Conservation (phyloP, 92 coral and sea anemone species). For the Palythoa grandiflora region DNA sequence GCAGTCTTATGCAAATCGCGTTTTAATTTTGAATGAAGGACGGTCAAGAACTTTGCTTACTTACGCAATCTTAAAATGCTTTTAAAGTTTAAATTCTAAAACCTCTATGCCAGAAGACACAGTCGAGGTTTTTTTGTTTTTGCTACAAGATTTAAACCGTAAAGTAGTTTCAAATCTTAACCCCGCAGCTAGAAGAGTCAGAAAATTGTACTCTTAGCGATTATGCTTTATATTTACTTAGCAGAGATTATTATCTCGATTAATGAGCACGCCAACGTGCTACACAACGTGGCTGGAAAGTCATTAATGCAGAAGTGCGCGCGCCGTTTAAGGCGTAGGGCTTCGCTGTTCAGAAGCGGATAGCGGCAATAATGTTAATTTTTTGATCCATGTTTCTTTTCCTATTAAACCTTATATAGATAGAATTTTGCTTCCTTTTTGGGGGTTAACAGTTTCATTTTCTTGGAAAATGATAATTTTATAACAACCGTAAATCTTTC, state of each 20-base stretch:
- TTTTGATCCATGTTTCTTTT: no score
- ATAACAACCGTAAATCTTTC: neutral
- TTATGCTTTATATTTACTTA: neutral
- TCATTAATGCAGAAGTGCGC: neutral
- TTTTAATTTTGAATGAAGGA: neutral
- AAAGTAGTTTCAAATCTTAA: neutral
- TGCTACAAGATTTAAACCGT: neutral
- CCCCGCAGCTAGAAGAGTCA: neutral
- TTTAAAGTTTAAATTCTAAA: neutral
- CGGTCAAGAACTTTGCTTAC: neutral
- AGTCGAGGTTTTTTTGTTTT: neutral
- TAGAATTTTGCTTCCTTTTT: no score
- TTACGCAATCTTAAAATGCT: neutral
- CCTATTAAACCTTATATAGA: no score
- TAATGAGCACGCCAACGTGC: constrained; percentile 42
- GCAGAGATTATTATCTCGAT: constrained; percentile 21
- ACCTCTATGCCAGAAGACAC: neutral
- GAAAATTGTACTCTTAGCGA: neutral
- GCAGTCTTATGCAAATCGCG: constrained; percentile 15
- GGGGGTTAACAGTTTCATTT: neutral
- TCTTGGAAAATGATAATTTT: neutral
- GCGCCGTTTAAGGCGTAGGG: neutral
- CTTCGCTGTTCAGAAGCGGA: no score
- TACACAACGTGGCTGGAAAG: constrained; percentile 32
- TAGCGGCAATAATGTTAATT: no score